Evolutionary conservation across 2,888 invertebrate species (phyloP).

Genomic region (Thera britannica): DNA sequence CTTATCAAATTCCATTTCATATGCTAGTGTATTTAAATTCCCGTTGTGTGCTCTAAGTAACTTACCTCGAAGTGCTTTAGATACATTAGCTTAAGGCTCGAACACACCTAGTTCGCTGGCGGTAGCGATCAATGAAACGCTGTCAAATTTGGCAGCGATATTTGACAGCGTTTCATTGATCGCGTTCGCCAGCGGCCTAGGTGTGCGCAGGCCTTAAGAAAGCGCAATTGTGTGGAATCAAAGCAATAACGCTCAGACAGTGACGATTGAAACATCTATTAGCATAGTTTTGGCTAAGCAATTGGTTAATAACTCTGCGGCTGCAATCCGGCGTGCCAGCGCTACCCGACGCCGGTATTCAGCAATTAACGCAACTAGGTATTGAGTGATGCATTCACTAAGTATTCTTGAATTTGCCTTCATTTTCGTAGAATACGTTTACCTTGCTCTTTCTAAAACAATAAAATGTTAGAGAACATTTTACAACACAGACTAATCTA

Average conservation of each 20-base stretch:
- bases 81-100: no score
- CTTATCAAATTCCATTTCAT: not conserved
- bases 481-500: no score
- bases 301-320: slow-evolving; percentile 21
- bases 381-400: slow-evolving; percentile 23
- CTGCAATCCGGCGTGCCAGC: slow-evolving; percentile 5
- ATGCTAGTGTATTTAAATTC: not conserved
- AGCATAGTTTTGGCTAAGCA: slow-evolving; percentile 16
- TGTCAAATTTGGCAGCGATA: no score
- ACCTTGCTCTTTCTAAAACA: not conserved
- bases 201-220: no score
- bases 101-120: no score
- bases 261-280: slow-evolving; percentile 15
- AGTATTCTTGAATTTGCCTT: not conserved
- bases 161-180: no score
- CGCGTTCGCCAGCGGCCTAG: no score
- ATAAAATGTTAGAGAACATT: not conserved
- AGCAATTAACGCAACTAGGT: slow-evolving; percentile 19
- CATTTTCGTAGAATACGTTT: not conserved
- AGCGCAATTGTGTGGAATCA: no score
- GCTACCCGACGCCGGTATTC: slow-evolving; percentile 16
- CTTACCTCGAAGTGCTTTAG: no score
- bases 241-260: not conserved
- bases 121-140: no score
- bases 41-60: not conserved